Percentiles rank a stretch among this genome's conserved stretches.
Conservation (phyloP, 2,888 invertebrate genomes). For the Lasiommata megera region DNA sequence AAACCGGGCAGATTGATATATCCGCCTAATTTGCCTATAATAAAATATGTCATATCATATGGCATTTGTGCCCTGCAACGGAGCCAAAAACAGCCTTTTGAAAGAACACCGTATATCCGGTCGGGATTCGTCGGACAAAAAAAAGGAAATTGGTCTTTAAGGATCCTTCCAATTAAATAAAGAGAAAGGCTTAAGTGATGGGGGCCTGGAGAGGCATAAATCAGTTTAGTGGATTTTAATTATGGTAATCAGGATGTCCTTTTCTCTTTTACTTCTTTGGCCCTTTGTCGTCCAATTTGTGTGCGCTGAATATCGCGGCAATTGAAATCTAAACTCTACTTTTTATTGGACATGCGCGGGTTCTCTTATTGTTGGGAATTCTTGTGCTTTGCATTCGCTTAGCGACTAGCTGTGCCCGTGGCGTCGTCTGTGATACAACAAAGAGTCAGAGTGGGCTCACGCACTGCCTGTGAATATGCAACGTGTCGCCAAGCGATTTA, state of each 20-base stretch:
- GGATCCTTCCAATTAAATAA: constrained; percentile 66
- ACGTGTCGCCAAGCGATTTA: too few relatives aligned
- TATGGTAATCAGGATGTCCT: constrained; percentile 56
- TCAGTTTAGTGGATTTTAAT: constrained; percentile 55
- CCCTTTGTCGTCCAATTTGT: constrained; percentile 49
- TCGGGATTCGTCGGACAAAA: constrained; percentile 58
- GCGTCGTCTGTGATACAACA: not conserved
- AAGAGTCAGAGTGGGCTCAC: too few relatives aligned
- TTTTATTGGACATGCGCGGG: constrained; percentile 23
- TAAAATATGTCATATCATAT: constrained; percentile 78
- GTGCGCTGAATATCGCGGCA: constrained; percentile 35
- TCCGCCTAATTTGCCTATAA: constrained; percentile 78
- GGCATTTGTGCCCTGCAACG: constrained; percentile 59
- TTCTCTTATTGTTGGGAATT: constrained; percentile 15
- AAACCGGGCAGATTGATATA: constrained; percentile 68
- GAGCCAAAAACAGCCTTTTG: constrained; percentile 68
- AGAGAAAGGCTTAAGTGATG: constrained; percentile 68
- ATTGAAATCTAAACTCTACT: constrained; percentile 38
- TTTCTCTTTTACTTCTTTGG: constrained; percentile 39
- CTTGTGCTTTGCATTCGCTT: constrained; percentile 1
- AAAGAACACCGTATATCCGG: constrained; percentile 70
- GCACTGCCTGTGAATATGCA: too few relatives aligned
- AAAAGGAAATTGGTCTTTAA: constrained; percentile 58
- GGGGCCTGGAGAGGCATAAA: constrained; percentile 60
- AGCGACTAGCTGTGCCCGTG: constrained; percentile 11